Base-by-base conservation (phyloP, 2,113 vertebrate species). In the Spheniscus mendiculus region DNA sequence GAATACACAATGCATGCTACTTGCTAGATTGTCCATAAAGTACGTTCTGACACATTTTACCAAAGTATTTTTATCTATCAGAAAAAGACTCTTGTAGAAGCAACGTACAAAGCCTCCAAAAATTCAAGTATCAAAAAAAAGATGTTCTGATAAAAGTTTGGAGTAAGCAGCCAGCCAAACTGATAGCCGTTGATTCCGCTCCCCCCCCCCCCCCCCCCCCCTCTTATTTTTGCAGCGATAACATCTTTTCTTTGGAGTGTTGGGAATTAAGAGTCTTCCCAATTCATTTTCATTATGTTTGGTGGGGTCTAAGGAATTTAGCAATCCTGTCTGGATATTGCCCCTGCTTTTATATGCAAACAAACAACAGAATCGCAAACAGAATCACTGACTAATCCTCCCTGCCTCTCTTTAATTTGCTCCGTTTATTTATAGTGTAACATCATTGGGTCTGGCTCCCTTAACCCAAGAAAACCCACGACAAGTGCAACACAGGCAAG, bases 41-140 rank as follows among this genome's bases (percentile, higher is more conserved):
- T 88, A 96, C 83, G 84, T 93, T 91, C 80, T 91, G 88, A 91
- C 47, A 78, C 20, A 26, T 79, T 90, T 89, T 90, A 85, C 86
- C 58, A 61, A 93, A 94, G 88, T 6, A n/a, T 88, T 83, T 76
- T 23, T 47, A 91, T 82, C 95, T 74, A 56, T 90, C 91, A 85
- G 89, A 93, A 96, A 84, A 96, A 86, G 80, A 87, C 67, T 89
- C 92, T 80, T 70, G 55, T 58, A 83, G 92, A 94, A 95, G 94
- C 93, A 97, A 94, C 19, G 38, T 71, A 96, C 83, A 94, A 96
- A 96, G 93, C 71, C 77, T 95, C 89, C 71, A 89, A 95, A 93
- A 92, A 84, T 94, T 95, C 94, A 97, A 93, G 90, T 96, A 96
- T 93, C 67, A 79, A 85, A 96, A 67, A 74, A 85, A 62, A 23